Conservation (phyloP, 2,888 invertebrate species). For the Timema cristinae region DNA sequence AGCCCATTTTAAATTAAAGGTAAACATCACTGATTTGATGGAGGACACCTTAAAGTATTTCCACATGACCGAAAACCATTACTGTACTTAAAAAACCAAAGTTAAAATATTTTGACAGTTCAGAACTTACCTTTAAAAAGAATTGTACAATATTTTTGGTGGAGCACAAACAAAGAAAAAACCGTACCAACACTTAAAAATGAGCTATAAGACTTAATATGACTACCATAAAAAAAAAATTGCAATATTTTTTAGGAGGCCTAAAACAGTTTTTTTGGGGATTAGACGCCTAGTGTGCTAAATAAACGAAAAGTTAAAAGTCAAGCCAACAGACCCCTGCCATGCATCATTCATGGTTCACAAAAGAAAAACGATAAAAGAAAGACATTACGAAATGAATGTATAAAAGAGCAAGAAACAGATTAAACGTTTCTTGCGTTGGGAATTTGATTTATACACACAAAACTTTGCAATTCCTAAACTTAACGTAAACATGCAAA, state of each 20-base stretch:
- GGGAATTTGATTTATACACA: slow-evolving; percentile 13
- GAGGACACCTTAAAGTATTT: slow-evolving; percentile 9
- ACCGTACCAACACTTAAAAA: slow-evolving; percentile 11
- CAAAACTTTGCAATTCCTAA: slow-evolving; percentile 11
- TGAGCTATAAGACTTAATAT: slow-evolving; percentile 11
- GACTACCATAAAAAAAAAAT: slow-evolving; percentile 6
- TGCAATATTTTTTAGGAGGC: background rate
- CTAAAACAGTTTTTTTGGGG: slow-evolving; percentile 1
- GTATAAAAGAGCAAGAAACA: slow-evolving; percentile 5
- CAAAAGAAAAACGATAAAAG: slow-evolving; percentile 1
- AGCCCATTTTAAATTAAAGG: background rate
- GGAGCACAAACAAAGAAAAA: background rate
- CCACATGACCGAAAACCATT: slow-evolving; percentile 1
- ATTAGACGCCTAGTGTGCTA: background rate
- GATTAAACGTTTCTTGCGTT: slow-evolving; percentile 4
- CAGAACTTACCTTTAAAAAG: slow-evolving; percentile 5
- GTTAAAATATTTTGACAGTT: slow-evolving; percentile 2
- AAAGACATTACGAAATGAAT: slow-evolving; percentile 5
- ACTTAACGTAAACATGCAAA: background rate
- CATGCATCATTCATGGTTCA: slow-evolving; percentile 7
- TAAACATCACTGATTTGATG: background rate
- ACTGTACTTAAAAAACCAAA: slow-evolving; percentile 10
- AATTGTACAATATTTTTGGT: background rate
- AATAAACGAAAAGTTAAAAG: slow-evolving; percentile 8
- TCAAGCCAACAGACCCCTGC: slow-evolving; percentile 12